A percentile compares a stretch with the other conserved stretches of the same genome.
Conservation (phyloP, 2,797 vertebrate genomes). For the Poeciliopsis presidionis region DNA sequence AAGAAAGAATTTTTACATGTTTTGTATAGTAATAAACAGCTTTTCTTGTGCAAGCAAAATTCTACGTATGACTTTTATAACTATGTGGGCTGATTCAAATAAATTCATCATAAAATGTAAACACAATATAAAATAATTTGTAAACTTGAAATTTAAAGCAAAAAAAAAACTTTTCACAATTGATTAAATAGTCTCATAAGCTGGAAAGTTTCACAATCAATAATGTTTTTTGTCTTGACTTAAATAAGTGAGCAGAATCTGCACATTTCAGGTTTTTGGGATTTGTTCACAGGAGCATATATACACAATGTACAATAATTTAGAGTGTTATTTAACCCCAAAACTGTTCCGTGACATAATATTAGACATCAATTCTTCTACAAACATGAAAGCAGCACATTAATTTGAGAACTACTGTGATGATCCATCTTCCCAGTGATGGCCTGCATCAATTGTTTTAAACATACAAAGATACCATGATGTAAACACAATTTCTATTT, state of each 20-base stretch:
- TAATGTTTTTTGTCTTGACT: not conserved
- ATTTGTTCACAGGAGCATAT: not conserved
- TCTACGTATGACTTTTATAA: slow-evolving; percentile 14
- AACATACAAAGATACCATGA: not conserved
- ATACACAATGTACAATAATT: not conserved
- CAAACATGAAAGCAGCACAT: not conserved
- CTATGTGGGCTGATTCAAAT: not conserved
- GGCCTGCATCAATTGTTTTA: not conserved
- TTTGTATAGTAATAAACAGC: slow-evolving; percentile 57
- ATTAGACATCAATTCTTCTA: not conserved
- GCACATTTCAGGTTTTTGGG: not conserved
- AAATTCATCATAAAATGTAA: not conserved
- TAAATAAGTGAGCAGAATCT: not conserved
- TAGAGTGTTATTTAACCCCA: not conserved
- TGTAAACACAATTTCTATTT: not conserved
- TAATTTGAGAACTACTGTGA: not conserved
- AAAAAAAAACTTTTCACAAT: not conserved
- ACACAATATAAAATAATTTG: not conserved
- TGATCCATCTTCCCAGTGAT: not conserved
- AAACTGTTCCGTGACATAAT: not conserved
- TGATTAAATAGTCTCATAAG: not conserved
- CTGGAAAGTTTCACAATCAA: not conserved
- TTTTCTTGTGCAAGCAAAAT: slow-evolving; percentile 36
- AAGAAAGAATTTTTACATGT: slow-evolving; percentile 27
- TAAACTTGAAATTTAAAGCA: not conserved